Percentiles rank a stretch among this genome's conserved stretches.
phyloP scores from a whole-genome alignment of 2,113 vertebrate species.

The Ciconia maguari region DNA sequence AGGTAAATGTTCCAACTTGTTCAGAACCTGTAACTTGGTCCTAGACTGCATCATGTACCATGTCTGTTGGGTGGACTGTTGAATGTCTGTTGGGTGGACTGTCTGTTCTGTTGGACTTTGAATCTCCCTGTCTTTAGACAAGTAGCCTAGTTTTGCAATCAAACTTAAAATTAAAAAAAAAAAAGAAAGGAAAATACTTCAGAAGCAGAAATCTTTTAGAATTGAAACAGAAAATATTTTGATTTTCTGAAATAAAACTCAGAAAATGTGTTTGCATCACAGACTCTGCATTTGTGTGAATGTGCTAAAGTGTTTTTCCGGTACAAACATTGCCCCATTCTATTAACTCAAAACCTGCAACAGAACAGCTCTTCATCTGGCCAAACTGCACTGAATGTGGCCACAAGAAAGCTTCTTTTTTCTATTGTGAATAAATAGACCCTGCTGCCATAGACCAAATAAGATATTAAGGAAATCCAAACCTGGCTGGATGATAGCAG shows the following conservation, averaged over 20 bases:
- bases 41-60: background rate
- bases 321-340: background rate
- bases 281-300: background rate
- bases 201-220: background rate
- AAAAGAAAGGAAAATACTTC: background rate
- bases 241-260: background rate
- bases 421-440: background rate
- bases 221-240: background rate
- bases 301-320: background rate
- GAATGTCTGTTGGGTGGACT: background rate
- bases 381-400: background rate
- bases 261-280: background rate
- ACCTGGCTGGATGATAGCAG: background rate
- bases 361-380: background rate
- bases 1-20: background rate
- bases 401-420: background rate
- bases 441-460: background rate
- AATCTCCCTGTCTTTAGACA: background rate
- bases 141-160: background rate
- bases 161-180: background rate
- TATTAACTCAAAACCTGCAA: background rate
- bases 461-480: background rate
- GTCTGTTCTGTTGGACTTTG: background rate
- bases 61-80: background rate
- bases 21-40: background rate